These are phyloP conservation scores for Enteromius thamalakanensis DNA, from an alignment of 2,797 vertebrate species.

Conservation along the genomic window DNA sequence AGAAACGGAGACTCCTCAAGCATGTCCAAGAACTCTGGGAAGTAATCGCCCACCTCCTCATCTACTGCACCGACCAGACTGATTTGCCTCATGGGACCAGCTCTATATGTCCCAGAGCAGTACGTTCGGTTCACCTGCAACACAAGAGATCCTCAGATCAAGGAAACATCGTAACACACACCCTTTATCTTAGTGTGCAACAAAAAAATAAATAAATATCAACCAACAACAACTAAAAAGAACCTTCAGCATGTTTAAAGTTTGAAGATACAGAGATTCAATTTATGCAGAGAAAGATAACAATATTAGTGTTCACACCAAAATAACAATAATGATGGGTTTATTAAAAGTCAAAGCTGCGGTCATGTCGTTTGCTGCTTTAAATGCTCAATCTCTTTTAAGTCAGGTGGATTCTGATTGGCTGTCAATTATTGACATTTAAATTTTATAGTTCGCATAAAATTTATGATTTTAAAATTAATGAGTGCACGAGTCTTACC, in stretches of 20 bases:
- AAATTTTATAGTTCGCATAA: neutral
- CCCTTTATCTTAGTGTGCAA: neutral
- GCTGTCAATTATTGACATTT: neutral
- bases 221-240: neutral
- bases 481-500: slow-evolving; percentile 72
- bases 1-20: slow-evolving; percentile 97
- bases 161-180: neutral
- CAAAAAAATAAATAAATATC: neutral
- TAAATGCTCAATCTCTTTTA: neutral
- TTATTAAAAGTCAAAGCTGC: neutral
- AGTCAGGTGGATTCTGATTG: neutral
- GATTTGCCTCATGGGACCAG: slow-evolving; percentile 98
- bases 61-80: slow-evolving; percentile 97
- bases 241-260: neutral
- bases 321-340: neutral
- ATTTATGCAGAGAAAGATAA: neutral
- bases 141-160: neutral
- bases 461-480: no score
- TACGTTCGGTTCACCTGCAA: slow-evolving; percentile 93
- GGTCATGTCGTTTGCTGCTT: neutral
- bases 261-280: neutral
- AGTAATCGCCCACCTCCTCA: slow-evolving; percentile 97
- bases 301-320: neutral
- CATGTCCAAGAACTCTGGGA: slow-evolving; percentile 98
- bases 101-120: slow-evolving; percentile 95